Conservation (phyloP, 2,797 vertebrate genomes). For the Kryptopterus vitreolus region DNA sequence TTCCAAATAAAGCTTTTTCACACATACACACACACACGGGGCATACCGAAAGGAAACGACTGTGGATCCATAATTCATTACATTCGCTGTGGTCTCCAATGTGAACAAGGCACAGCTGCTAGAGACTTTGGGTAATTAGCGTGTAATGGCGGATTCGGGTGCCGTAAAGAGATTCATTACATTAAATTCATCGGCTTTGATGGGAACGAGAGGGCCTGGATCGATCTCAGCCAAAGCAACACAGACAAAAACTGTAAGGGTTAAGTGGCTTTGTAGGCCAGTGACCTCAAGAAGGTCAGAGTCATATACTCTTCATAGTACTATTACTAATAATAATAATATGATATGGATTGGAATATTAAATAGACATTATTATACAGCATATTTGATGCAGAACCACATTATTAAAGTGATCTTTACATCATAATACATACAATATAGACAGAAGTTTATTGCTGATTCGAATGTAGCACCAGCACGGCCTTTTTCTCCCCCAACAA, state of each 20-base stretch:
- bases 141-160: slow-evolving; percentile 47
- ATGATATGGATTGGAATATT: neutral
- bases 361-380: too few species aligned
- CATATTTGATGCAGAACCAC: too few species aligned
- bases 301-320: slow-evolving; percentile 1
- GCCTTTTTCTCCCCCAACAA: neutral
- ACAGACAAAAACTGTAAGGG: slow-evolving; percentile 3
- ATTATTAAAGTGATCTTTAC: neutral
- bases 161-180: slow-evolving; percentile 48
- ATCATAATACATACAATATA: neutral
- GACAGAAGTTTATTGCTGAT: neutral
- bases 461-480: neutral
- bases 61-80: slow-evolving; percentile 10
- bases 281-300: neutral
- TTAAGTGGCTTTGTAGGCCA: neutral
- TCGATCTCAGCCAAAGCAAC: neutral
- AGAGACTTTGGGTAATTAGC: slow-evolving; percentile 52
- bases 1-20: neutral
- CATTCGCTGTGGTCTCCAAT: slow-evolving; percentile 22
- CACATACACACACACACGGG: too few species aligned
- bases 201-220: slow-evolving; percentile 35
- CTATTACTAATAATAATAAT: slow-evolving; percentile 11
- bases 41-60: neutral
- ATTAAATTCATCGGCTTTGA: slow-evolving; percentile 29
- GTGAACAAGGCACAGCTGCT: slow-evolving; percentile 50